Conservation (phyloP, 2,888 invertebrate species). For the Aporophyla nigra region DNA sequence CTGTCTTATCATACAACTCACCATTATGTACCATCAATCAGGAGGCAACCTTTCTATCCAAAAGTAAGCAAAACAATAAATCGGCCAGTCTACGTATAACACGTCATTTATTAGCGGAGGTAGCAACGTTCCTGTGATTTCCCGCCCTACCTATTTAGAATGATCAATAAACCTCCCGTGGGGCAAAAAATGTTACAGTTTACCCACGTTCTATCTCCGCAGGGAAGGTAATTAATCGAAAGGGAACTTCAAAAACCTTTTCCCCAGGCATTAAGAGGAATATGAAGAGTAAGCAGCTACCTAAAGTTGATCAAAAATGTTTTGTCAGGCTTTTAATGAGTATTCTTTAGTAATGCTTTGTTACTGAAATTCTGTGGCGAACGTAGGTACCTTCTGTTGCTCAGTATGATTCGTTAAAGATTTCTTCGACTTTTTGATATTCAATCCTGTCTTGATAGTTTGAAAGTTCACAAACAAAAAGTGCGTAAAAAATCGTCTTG, state of each 20-base stretch:
- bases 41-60: not conserved
- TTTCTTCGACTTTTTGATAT: not conserved
- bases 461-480: not conserved
- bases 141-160: conserved; percentile 71
- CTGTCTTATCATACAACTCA: not conserved
- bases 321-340: conserved; percentile 54
- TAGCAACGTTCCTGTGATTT: conserved; percentile 65
- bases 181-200: conserved; percentile 77
- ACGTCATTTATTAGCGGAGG: conserved; percentile 59
- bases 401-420: not conserved
- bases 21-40: not conserved
- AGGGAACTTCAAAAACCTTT: conserved; percentile 78
- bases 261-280: conserved; percentile 71
- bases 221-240: conserved; percentile 80
- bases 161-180: conserved; percentile 77
- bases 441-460: not conserved
- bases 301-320: conserved; percentile 59
- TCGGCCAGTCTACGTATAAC: conserved; percentile 53
- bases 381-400: not conserved
- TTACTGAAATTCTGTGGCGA: conserved; percentile 28
- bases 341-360: conserved; percentile 46
- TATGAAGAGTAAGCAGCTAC: conserved; percentile 70
- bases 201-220: conserved; percentile 73
- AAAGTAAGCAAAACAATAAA: conserved; percentile 52
- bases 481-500: conserved; percentile 7